Conservation (phyloP, 2,797 vertebrate genomes). For the Poecilia velifera region DNA sequence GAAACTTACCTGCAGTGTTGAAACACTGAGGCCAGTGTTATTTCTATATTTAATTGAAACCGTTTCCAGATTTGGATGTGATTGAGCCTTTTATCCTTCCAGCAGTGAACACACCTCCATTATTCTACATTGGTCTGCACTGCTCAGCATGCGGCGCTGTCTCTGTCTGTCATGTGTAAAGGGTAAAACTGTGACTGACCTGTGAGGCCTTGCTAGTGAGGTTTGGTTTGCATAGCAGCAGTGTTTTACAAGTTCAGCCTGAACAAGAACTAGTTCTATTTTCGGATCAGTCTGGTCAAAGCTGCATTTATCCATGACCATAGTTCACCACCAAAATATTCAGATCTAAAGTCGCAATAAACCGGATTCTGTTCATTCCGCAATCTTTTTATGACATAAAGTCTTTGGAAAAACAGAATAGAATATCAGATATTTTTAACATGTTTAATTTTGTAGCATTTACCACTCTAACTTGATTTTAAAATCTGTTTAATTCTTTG, state of each 20-base stretch:
- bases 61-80: slow-evolving; percentile 15
- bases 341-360: neutral
- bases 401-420: neutral
- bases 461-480: neutral
- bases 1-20: slow-evolving; percentile 3
- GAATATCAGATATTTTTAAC: neutral
- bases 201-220: slow-evolving; percentile 22
- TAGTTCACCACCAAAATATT: neutral
- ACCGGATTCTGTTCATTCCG: neutral
- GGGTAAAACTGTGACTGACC: slow-evolving; percentile 55
- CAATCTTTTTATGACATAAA: neutral
- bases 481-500: neutral
- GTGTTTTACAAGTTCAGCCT: neutral
- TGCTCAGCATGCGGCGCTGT: slow-evolving; percentile 18
- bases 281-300: neutral
- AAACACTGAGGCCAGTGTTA: neutral
- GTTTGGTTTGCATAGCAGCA: slow-evolving; percentile 14
- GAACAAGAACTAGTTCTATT: neutral
- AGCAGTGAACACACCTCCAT: neutral
- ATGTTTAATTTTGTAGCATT: neutral
- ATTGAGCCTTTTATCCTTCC: slow-evolving; percentile 2
- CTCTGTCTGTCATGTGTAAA: slow-evolving; percentile 42
- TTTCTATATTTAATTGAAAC: slow-evolving; percentile 15
- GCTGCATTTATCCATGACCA: neutral
- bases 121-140: slow-evolving; percentile 25